A percentile compares a stretch with the other conserved stretches of the same genome.
Evolutionary conservation across 2,888 invertebrate species (phyloP).

Genomic region (Scaptomyza cyrtandrae): DNA sequence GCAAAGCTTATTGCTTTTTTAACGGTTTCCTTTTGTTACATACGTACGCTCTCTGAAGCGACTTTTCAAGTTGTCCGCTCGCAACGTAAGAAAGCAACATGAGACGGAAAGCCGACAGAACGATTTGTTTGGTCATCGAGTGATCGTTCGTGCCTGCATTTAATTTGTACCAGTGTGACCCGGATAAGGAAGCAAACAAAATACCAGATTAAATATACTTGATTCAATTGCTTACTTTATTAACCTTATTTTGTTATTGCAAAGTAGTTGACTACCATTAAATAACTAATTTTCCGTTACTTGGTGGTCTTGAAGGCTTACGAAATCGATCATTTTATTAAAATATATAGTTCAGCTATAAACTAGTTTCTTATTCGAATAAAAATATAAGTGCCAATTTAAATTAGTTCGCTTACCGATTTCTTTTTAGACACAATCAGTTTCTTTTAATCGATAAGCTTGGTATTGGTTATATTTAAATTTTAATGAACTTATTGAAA

Average conservation of each 20-base stretch:
- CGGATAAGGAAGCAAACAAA: neutral
- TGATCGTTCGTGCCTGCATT: conserved; percentile 49
- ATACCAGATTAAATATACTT: conserved; percentile 2
- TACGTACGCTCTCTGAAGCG: conserved; percentile 11
- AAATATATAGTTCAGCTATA: no score
- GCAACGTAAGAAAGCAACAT: conserved; percentile 7
- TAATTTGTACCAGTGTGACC: conserved; percentile 39
- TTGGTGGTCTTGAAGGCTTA: no score
- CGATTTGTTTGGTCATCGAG: conserved; percentile 6
- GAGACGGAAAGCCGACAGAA: conserved; percentile 3
- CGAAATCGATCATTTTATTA: no score
- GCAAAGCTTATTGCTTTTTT: conserved; percentile 40
- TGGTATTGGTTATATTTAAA: conserved; percentile 2
- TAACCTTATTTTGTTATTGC: no score
- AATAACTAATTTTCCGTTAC: no score
- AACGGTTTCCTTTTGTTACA: conserved; percentile 41
- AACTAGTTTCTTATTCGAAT: no score
- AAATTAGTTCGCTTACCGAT: neutral
- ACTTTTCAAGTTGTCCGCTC: neutral
- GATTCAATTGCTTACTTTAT: neutral
- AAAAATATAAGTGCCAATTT: neutral
- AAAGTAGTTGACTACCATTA: no score
- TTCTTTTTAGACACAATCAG: neutral
- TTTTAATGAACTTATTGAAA: neutral
- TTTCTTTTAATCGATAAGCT: conserved; percentile 9